phyloP scores from a whole-genome alignment of 23 tunicate species.

The Ciona savignyi region DNA sequence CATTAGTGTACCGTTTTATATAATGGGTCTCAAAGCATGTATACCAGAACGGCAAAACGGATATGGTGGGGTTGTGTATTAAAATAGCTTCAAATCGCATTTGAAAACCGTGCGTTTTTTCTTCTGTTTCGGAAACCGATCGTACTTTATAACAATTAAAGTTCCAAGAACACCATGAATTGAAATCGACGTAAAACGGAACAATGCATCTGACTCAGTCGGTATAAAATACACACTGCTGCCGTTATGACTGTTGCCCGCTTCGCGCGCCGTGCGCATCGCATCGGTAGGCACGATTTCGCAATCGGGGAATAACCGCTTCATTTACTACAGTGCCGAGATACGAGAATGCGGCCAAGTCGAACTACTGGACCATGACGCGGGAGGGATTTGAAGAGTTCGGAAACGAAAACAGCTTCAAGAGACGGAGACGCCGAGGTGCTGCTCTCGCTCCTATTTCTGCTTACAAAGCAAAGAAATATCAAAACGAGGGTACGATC shows the following conservation, averaged over 20 bases:
- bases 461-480: conserved; percentile 72
- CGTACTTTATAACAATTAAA: not conserved
- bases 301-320: not conserved
- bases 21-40: too few species aligned
- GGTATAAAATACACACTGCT: not conserved
- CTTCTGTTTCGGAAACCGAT: not conserved
- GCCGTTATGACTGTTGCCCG: too few species aligned
- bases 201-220: not conserved
- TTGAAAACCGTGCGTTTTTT: not conserved
- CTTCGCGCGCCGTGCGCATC: too few species aligned
- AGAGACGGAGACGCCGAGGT: conserved; percentile 80
- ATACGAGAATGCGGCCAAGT: conserved; percentile 94
- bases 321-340: conserved; percentile 56
- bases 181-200: not conserved
- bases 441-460: conserved; percentile 80
- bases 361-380: conserved; percentile 96
- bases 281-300: too few species aligned
- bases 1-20: too few species aligned
- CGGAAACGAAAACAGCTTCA: conserved; percentile 95
- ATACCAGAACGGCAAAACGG: too few species aligned
- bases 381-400: conserved; percentile 93
- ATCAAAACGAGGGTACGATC: conserved; percentile 47
- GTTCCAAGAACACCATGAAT: not conserved
- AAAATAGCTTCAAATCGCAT: too few species aligned
- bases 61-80: too few species aligned